These are phyloP conservation scores for Harpagoxenus sublaevis DNA, from an alignment of 2,888 invertebrate species.

Conservation along the genomic window DNA sequence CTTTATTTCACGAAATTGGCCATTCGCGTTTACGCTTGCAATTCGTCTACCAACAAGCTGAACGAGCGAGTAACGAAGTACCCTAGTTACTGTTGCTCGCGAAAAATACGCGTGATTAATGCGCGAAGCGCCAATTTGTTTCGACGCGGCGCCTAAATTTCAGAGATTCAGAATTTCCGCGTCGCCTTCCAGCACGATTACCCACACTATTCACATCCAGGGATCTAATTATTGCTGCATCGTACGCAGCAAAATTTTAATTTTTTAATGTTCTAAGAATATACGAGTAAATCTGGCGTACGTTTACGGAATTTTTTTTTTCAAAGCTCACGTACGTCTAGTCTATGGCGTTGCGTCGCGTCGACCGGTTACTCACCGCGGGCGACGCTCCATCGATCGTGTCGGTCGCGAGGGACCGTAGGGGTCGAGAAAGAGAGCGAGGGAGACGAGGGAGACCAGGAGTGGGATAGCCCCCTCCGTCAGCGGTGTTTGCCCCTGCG, in stretches of 20 bases:
- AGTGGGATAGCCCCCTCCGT: constrained; percentile 25
- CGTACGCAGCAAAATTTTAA: background rate
- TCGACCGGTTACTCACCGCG: constrained; percentile 85
- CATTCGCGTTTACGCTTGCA: constrained; percentile 41
- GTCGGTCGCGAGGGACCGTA: constrained; percentile 75
- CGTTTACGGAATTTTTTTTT: background rate
- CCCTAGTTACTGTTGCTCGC: constrained; percentile 23
- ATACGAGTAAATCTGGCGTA: background rate
- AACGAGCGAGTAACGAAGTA: constrained; percentile 39
- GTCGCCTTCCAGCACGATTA: background rate
- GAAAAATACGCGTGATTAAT: constrained; percentile 30
- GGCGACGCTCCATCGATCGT: constrained; percentile 85
- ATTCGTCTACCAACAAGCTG: constrained; percentile 38
- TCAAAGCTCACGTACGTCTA: constrained; percentile 17
- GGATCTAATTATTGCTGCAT: background rate
- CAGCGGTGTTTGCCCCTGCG: constrained; percentile 40
- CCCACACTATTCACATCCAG: background rate
- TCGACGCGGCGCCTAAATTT: background rate
- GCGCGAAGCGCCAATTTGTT: constrained; percentile 15
- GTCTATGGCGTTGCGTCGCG: constrained; percentile 50
- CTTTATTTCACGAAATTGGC: constrained; percentile 45
- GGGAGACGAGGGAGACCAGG: constrained; percentile 46
- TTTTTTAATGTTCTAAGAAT: background rate
- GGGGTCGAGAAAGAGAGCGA: constrained; percentile 47
- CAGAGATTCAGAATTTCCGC: constrained; percentile 4